Evolutionary conservation across 1,140 invertebrate species (phyloP).

Genomic region (Aphelenchoides besseyi): DNA sequence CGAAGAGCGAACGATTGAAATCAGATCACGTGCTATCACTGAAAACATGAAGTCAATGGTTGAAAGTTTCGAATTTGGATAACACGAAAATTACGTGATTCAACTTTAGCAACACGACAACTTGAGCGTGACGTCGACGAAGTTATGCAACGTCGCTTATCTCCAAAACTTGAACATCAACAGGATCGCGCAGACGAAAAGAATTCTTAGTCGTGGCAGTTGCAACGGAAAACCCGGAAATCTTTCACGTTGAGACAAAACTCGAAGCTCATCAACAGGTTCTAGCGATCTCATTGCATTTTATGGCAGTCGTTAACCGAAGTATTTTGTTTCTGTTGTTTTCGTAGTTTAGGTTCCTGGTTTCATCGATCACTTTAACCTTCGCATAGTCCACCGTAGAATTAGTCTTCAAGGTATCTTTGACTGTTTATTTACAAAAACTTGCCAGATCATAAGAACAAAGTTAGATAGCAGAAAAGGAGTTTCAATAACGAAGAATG

Average conservation of each 20-base stretch:
- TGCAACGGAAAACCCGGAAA: not conserved
- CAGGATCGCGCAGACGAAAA: not conserved
- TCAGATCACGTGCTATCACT: not conserved
- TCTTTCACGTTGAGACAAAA: not conserved
- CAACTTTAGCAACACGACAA: not conserved
- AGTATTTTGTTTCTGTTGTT: no score
- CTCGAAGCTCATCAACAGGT: no score
- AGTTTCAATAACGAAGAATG: not conserved
- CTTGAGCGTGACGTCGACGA: not conserved
- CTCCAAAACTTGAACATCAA: not conserved
- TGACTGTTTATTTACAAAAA: not conserved
- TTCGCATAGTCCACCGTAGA: no score
- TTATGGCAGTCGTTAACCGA: no score
- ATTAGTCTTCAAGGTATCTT: not conserved
- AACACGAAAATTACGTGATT: not conserved
- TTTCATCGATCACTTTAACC: no score
- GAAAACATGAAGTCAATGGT: not conserved
- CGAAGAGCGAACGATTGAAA: not conserved
- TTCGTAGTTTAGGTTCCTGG: no score
- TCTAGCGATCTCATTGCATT: no score
- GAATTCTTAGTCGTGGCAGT: not conserved
- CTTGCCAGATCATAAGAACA: no score
- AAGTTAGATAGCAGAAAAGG: not conserved
- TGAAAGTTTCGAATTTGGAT: not conserved
- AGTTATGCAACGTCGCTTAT: not conserved